Conservation (phyloP, 2,888 invertebrate genomes). For the Nasonovia ribisnigri region DNA sequence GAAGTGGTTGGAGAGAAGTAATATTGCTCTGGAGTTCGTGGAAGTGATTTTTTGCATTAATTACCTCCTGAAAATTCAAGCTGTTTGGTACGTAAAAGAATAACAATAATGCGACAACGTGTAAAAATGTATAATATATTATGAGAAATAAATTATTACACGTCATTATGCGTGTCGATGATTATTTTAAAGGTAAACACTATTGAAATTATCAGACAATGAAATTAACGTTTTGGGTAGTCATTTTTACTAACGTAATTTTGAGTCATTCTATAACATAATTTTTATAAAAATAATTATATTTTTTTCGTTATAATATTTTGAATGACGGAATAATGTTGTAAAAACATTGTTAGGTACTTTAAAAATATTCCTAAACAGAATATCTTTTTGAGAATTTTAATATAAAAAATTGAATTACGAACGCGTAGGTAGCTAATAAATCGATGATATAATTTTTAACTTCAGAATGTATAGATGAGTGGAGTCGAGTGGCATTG, state of each 20-base stretch:
- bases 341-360: background rate
- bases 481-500: background rate
- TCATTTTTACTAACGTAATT: no score
- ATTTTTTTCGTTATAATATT: background rate
- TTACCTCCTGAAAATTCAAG: background rate
- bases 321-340: background rate
- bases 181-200: background rate
- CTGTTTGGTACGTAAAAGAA: no score
- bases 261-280: no score
- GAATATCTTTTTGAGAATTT: background rate
- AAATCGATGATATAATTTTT: background rate
- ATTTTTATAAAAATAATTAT: no score
- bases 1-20: background rate
- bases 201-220: background rate
- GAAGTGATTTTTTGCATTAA: background rate
- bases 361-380: background rate
- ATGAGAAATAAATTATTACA: no score
- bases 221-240: background rate
- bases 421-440: background rate
- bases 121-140: no score
- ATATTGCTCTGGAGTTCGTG: background rate
- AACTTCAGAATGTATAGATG: background rate
- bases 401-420: background rate
- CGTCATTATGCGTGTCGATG: background rate
- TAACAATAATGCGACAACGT: no score